Evolutionary conservation across 1,140 invertebrate species (phyloP).

Genomic region (Drosophila prosaltans): DNA sequence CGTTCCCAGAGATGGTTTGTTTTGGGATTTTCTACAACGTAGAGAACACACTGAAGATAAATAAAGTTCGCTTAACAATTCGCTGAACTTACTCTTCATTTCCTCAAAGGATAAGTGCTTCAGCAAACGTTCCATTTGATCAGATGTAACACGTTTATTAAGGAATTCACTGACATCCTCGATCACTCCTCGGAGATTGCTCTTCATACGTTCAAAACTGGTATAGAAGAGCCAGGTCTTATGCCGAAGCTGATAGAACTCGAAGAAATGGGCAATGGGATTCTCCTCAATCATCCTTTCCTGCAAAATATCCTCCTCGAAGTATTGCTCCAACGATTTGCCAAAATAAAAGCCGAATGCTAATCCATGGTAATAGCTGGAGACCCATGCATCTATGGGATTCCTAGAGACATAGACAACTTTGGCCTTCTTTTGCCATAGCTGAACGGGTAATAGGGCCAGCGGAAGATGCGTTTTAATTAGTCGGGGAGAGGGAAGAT

Average conservation of each 20-base stretch:
- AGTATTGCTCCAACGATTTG: constrained; percentile 30
- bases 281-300: constrained; percentile 60
- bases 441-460: constrained; percentile 85
- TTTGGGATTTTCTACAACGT: constrained; percentile 53
- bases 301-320: constrained; percentile 24
- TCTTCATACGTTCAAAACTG: constrained; percentile 90
- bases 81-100: constrained; percentile 59
- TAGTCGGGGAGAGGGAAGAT: constrained; percentile 84
- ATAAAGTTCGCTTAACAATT: not conserved
- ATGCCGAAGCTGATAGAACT: constrained; percentile 88
- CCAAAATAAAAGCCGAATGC: constrained; percentile 36
- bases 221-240: constrained; percentile 90
- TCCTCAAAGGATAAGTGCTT: constrained; percentile 73
- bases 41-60: not conserved
- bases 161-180: constrained; percentile 60
- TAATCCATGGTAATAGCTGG: constrained; percentile 88
- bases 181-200: constrained; percentile 54
- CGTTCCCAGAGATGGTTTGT: constrained; percentile 60
- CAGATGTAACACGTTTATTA: constrained; percentile 41
- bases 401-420: constrained; percentile 91
- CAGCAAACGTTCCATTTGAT: constrained; percentile 56
- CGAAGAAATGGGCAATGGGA: constrained; percentile 89
- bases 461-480: constrained; percentile 88
- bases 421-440: constrained; percentile 85
- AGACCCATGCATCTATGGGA: constrained; percentile 92